Base-by-base conservation (phyloP, 1,140 invertebrate genomes). In the Platyscapa corneri region DNA sequence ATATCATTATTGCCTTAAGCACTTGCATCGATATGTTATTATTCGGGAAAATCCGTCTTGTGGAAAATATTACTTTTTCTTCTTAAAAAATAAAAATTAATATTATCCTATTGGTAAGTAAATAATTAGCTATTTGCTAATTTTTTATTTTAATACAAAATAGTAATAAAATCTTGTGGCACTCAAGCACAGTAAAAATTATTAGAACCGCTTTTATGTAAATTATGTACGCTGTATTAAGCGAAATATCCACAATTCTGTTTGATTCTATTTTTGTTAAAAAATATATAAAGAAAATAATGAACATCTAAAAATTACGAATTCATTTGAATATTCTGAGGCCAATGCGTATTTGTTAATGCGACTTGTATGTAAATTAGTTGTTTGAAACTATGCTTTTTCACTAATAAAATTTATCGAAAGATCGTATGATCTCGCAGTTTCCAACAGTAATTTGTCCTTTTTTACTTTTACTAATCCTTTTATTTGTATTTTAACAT, bases 301-400 rank as follows among this genome's bases (percentile, higher is more conserved):
- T n/a, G n/a, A 77, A 78, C 70, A 12, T 79, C 64, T 79, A 78
- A 39, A 32, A 49, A 82, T 78, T 70, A 77, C 39, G 70, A 82
- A 76, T 76, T 85, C 84, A n/a, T 76, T 72, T 53, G 39, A 39
- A 82, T 70, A 70, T 78, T 78, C 74, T 65, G 72, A 86, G 81
- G 76, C n/a, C 75, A 86, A 78, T 39, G 64, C 75, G 49, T 79
- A 83, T 86, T 80, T 86, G 81, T 86, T 86, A 83, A 83, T 82
- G 84, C 74, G 77, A 82, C 77, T 77, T 82, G 80, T 86, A 86
- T 83, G 85, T 86, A 86, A 86, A 86, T 86, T 81, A 79, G 76
- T 83, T 86, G 85, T 86, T 86, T 86, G 49, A 86, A 86, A 83
- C 75, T 83, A 86, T 86, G 85, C 85, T 86, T 86, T 86, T 86